Percentiles rank a stretch among this genome's conserved stretches.
Evolutionary conservation across 2,797 vertebrate genomes (phyloP).

Genomic region (Gymnothorax javanicus): DNA sequence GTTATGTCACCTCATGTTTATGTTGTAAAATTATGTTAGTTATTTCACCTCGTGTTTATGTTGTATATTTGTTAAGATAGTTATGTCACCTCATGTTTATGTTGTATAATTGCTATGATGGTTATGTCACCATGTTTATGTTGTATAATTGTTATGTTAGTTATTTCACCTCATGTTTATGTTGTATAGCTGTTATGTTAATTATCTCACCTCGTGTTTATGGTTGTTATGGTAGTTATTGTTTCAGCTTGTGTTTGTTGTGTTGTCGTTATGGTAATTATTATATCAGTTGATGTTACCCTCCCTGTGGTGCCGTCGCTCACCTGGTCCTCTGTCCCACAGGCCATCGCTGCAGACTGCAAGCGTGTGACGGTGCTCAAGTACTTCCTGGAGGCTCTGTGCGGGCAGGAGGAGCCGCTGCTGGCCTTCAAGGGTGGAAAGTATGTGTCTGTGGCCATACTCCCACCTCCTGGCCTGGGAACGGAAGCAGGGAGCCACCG

Average conservation of each 20-base stretch:
- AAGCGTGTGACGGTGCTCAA: slow-evolving; percentile 83
- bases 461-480: slow-evolving; percentile 98
- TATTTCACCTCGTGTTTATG: too few relatives aligned
- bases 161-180: too few relatives aligned
- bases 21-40: too few relatives aligned
- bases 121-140: too few relatives aligned
- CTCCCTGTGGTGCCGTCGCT: slow-evolving; percentile 54
- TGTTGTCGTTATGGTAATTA: neutral
- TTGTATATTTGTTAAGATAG: too few relatives aligned
- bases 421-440: slow-evolving; percentile 98
- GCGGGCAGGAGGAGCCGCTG: slow-evolving; percentile 92
- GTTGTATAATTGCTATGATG: too few relatives aligned
- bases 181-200: neutral
- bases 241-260: neutral
- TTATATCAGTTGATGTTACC: fast-evolving
- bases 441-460: slow-evolving; percentile 91
- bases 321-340: slow-evolving; percentile 47
- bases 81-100: too few relatives aligned
- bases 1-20: too few relatives aligned
- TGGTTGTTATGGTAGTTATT: neutral
- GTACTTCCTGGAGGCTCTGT: slow-evolving; percentile 91
- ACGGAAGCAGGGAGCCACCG: slow-evolving; percentile 95
- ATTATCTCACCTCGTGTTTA: neutral
- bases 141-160: too few relatives aligned
- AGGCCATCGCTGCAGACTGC: slow-evolving; percentile 84